phyloP scores from a whole-genome alignment of 2,888 invertebrate species.

The Lottia scabra region DNA sequence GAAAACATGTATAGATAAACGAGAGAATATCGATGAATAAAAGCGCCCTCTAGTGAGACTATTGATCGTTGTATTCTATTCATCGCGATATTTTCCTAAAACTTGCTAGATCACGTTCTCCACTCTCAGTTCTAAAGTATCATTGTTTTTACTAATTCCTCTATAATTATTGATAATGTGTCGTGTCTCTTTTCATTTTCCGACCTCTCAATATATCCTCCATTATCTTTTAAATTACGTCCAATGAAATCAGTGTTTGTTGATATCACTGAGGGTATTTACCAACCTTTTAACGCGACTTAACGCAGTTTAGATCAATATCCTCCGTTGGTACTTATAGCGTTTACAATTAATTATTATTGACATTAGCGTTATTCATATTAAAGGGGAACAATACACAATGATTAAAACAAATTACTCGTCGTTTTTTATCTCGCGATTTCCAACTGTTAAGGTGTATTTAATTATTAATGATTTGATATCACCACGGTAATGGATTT shows the following conservation, averaged over 20 bases:
- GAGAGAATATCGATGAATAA: too few species aligned
- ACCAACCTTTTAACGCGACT: neutral
- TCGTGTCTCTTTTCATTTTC: neutral
- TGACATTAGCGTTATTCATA: neutral
- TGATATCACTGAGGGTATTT: neutral
- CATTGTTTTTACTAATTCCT: slow-evolving; percentile 2
- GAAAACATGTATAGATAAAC: too few species aligned
- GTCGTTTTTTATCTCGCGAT: too few species aligned
- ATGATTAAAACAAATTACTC: too few species aligned
- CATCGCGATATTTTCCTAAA: too few species aligned
- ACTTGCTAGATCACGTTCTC: too few species aligned
- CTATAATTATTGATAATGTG: neutral
- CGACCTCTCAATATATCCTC: neutral
- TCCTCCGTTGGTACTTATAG: neutral
- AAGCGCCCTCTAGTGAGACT: too few species aligned
- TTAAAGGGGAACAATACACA: too few species aligned
- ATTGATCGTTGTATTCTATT: too few species aligned
- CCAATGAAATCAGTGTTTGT: neutral
- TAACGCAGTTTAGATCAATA: neutral
- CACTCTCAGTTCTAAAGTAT: neutral
- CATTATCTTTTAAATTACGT: neutral
- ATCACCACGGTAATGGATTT: too few species aligned
- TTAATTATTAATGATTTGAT: too few species aligned
- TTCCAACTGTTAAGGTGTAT: too few species aligned
- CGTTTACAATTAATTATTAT: neutral